A percentile compares a stretch with the other conserved stretches of the same genome.
phyloP scores from a whole-genome alignment of 2,113 vertebrate species.

The Gracilinanus agilis region DNA sequence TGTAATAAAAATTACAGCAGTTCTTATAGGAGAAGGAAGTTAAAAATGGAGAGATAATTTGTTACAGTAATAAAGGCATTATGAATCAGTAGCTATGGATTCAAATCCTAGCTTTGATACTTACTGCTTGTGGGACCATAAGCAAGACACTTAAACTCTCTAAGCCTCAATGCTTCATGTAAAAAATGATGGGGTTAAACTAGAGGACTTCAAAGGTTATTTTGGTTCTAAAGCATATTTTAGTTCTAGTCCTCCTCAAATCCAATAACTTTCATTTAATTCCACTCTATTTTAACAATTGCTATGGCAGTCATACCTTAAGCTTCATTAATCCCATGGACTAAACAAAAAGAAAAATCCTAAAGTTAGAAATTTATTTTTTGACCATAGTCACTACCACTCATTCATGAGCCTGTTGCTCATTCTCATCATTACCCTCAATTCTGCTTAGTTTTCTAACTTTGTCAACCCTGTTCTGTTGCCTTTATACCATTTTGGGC shows the following conservation, averaged over 20 bases:
- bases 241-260: no score
- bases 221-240: no score
- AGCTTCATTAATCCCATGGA: not conserved
- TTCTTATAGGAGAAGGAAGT: not conserved
- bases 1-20: not conserved
- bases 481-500: not conserved
- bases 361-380: not conserved
- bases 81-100: not conserved
- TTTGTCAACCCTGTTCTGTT: not conserved
- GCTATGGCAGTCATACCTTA: not conserved
- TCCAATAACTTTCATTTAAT: not conserved
- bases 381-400: not conserved
- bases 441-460: not conserved
- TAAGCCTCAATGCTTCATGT: not conserved
- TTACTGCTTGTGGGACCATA: not conserved
- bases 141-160: not conserved
- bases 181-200: not conserved
- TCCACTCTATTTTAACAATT: not conserved
- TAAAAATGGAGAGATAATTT: not conserved
- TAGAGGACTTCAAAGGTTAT: not conserved
- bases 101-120: not conserved
- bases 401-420: not conserved
- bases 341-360: not conserved
- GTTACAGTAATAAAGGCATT: not conserved
- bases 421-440: not conserved